These are phyloP conservation scores for Eunapius fragilis DNA, from an alignment of 37 sponge, comb jelly and placozoan genomes.

Conservation along the genomic window DNA sequence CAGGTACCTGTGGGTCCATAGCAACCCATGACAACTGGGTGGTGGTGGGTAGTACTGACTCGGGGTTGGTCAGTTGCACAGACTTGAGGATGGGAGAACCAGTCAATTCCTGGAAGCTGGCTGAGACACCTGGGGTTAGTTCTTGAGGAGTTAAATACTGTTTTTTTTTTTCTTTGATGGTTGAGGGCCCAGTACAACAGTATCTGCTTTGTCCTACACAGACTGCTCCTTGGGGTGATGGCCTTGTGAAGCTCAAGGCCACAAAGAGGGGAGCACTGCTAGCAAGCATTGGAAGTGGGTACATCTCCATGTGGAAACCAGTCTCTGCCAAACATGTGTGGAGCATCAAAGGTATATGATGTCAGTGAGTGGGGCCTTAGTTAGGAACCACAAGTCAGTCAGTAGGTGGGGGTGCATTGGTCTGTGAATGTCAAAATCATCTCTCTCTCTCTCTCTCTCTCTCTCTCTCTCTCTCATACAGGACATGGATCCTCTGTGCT, in stretches of 20 bases:
- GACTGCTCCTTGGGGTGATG: constrained; percentile 50
- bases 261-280: constrained; percentile 66
- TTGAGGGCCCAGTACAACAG: background rate
- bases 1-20: constrained; percentile 46
- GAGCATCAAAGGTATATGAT: constrained; percentile 45
- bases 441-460: too few species aligned
- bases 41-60: constrained; percentile 53
- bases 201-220: background rate
- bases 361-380: background rate
- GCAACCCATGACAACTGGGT: constrained; percentile 59
- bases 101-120: constrained; percentile 53
- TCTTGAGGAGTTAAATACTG: background rate
- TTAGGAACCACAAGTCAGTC: background rate
- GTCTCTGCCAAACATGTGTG: constrained; percentile 33
- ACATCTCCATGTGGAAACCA: constrained; percentile 67
- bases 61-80: constrained; percentile 52
- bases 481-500: constrained; percentile 30
- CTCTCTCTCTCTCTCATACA: too few species aligned
- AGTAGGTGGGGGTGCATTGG: too few species aligned
- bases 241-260: constrained; percentile 38
- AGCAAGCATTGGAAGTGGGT: constrained; percentile 51
- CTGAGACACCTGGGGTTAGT: constrained; percentile 19
- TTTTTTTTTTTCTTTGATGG: too few species aligned
- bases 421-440: too few species aligned
- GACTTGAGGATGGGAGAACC: constrained; percentile 72